Evolutionary conservation across 2,113 vertebrate species (phyloP).

Genomic region (Noctilio leporinus): DNA sequence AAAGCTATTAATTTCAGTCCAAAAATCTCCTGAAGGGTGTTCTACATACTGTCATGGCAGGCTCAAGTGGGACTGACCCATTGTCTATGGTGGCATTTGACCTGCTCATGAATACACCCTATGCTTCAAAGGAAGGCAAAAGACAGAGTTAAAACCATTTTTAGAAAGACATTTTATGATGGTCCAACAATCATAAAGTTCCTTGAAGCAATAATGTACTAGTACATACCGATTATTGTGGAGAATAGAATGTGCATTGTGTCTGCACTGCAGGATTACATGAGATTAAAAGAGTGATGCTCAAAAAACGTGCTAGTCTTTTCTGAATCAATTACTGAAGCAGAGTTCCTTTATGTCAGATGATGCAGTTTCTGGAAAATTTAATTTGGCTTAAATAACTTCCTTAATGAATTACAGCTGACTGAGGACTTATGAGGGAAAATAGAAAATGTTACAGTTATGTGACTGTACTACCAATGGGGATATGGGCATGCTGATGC

Average conservation of each 20-base stretch:
- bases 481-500: neutral
- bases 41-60: neutral
- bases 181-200: constrained; percentile 12
- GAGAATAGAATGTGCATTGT: constrained; percentile 13
- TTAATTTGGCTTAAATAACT: constrained; percentile 66
- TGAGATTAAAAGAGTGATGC: constrained; percentile 36
- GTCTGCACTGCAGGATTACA: constrained; percentile 36
- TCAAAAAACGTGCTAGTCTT: constrained; percentile 39
- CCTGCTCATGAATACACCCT: neutral
- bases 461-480: neutral
- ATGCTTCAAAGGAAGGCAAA: constrained; percentile 20
- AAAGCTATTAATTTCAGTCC: neutral
- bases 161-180: constrained; percentile 32
- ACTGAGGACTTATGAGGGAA: constrained; percentile 57
- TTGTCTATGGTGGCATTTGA: accelerated
- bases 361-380: constrained; percentile 74
- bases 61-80: accelerated
- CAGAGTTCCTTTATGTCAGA: constrained; percentile 63
- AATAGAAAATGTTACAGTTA: constrained; percentile 60
- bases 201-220: constrained; percentile 15
- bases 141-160: constrained; percentile 1
- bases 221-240: constrained; percentile 28
- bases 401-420: constrained; percentile 72
- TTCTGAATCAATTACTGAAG: constrained; percentile 29
- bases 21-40: neutral